phyloP scores from a whole-genome alignment of 2,113 vertebrate genomes.

The Actinemys pallida region DNA sequence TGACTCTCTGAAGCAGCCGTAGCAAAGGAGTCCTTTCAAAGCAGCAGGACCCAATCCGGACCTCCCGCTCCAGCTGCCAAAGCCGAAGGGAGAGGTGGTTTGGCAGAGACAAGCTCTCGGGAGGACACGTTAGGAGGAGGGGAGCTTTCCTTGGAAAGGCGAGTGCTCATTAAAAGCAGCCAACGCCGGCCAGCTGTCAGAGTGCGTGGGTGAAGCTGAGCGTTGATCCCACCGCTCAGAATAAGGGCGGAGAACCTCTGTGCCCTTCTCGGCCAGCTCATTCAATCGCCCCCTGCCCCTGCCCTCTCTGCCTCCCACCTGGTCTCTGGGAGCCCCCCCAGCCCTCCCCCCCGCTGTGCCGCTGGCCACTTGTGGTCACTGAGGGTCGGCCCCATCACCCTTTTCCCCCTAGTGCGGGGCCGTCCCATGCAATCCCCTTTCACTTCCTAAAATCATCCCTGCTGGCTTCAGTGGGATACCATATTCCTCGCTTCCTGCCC shows the following conservation, averaged over 20 bases:
- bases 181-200: not conserved
- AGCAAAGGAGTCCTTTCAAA: not conserved
- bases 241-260: not conserved
- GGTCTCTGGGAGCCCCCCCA: not conserved
- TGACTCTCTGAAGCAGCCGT: not conserved
- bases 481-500: not conserved
- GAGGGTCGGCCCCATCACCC: not conserved
- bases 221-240: not conserved
- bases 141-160: not conserved
- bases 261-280: not conserved
- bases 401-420: not conserved
- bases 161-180: not conserved
- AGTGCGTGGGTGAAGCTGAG: not conserved
- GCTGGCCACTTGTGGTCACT: not conserved
- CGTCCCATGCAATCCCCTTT: not conserved
- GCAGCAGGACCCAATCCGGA: not conserved
- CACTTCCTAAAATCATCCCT: not conserved
- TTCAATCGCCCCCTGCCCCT: not conserved
- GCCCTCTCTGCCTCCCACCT: not conserved
- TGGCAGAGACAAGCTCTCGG: not conserved
- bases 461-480: not conserved
- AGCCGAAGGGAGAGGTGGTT: too few species aligned
- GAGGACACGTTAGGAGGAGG: not conserved
- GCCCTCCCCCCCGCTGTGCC: not conserved
- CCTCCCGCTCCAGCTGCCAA: too few species aligned